Base-by-base conservation (phyloP, 35 echinoderm and acorn worm genomes). In the Acanthaster planci region DNA sequence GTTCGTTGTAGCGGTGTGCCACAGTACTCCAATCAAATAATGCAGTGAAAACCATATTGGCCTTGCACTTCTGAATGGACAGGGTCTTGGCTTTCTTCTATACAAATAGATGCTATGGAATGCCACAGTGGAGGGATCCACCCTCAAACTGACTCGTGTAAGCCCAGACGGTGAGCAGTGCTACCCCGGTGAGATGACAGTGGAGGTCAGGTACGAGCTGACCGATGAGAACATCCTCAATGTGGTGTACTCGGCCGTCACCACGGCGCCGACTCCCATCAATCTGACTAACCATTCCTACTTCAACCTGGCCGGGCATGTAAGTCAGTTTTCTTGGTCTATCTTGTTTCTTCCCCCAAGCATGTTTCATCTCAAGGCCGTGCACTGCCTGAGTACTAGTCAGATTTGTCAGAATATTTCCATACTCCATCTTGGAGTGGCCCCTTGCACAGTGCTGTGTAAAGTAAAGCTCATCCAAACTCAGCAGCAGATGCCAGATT, bases 231-330 rank as follows among this genome's bases (percentile, higher is more conserved):
- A 94, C 85, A 80, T 52, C 42, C 72, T 99, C 1, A 59, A 91
- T 7, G 67, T 99, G 80, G 56, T 80, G 27, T 87, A 86, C 39
- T 53, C 77, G 67, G 96, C 96, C n/a, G 90, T 77, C 5, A 88
- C 88, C 22, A 99, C 80, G 12, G 88, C 93, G 67, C 22, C 96
- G 15, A 99, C 96, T 14, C 96, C 92, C 16, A 85, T 99, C 82
- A 99, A 93, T 56, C 51, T 99, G 18, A 88, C 80, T 19, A 99
- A 99, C 52, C 96, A 99, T 90, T 88, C 92, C 21, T 99, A 99
- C 57, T 99, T 99, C 79, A 99, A 99, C 76, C 86, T 99, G 17
- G 92, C 89, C 54, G 96, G 96, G 26, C 92, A 99, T 86, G 96
- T 99, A 92, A 91, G 89, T 83, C 22, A 57, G 21, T 9, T 23